These are phyloP conservation scores for Fabriciana adippe DNA, from an alignment of 2,888 invertebrate species.

Conservation along the genomic window DNA sequence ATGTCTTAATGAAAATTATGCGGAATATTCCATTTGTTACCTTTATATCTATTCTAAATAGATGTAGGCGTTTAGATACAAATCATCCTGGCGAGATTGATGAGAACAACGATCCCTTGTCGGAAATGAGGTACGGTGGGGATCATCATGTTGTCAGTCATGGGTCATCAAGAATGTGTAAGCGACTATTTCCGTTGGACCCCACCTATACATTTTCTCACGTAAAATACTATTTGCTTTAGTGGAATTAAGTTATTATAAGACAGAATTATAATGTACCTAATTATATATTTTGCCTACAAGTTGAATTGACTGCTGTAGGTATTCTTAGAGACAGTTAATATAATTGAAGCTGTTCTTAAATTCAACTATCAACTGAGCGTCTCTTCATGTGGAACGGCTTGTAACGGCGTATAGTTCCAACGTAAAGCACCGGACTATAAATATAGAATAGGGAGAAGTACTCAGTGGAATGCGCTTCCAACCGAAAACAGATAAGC, in stretches of 20 bases:
- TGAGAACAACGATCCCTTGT: constrained; percentile 38
- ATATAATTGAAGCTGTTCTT: constrained; percentile 11
- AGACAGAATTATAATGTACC: neutral
- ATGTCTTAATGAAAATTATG: no score
- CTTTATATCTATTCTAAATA: constrained; percentile 16
- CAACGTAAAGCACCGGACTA: constrained; percentile 48
- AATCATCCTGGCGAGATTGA: constrained; percentile 26
- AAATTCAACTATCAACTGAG: constrained; percentile 11
- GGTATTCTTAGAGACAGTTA: neutral
- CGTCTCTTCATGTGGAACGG: constrained; percentile 28
- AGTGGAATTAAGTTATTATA: neutral
- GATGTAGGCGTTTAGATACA: constrained; percentile 23
- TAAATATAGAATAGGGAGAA: constrained; percentile 53
- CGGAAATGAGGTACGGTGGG: constrained; percentile 45
- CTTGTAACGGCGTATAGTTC: constrained; percentile 40
- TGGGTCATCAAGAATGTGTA: constrained; percentile 64
- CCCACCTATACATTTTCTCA: constrained; percentile 1
- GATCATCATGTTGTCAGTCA: constrained; percentile 50
- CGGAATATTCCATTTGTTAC: neutral
- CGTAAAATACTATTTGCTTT: constrained; percentile 7
- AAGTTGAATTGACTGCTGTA: no score
- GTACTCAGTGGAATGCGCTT: constrained; percentile 57
- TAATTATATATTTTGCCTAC: no score
- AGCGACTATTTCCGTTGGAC: constrained; percentile 56
- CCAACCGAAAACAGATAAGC: constrained; percentile 66